Evolutionary conservation across 2,797 vertebrate genomes (phyloP).

Genomic region (Tokudaia tokunoshimensis): DNA sequence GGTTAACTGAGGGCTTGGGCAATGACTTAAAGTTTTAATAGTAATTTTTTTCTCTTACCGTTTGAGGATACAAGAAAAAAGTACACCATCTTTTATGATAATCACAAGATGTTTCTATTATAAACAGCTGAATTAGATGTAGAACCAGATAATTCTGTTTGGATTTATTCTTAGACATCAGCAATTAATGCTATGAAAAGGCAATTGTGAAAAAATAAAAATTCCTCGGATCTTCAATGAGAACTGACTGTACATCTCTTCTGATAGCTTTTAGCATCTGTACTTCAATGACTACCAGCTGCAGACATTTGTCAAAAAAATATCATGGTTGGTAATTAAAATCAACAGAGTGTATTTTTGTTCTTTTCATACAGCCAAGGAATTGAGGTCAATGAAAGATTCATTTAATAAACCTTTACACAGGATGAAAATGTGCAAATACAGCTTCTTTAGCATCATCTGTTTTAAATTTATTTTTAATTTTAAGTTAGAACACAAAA

Average conservation of each 20-base stretch:
- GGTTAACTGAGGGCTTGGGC: constrained; percentile 40
- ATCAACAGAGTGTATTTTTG: constrained; percentile 60
- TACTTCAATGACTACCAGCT: constrained; percentile 51
- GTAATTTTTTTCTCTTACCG: constrained; percentile 53
- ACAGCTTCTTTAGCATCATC: background rate
- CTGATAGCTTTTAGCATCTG: constrained; percentile 29
- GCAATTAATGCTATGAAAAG: constrained; percentile 79
- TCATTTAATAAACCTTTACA: constrained; percentile 70
- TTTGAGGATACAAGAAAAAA: constrained; percentile 56
- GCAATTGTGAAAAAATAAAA: constrained; percentile 60
- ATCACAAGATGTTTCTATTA: constrained; percentile 61
- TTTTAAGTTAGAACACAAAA: background rate
- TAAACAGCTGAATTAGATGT: constrained; percentile 70
- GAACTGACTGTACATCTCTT: background rate
- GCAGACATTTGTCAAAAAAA: constrained; percentile 34
- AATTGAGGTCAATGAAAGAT: constrained; percentile 61
- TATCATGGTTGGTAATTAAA: constrained; percentile 70
- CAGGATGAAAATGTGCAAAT: constrained; percentile 50
- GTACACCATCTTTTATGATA: constrained; percentile 49
- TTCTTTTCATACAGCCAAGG: constrained; percentile 63
- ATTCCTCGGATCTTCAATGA: background rate
- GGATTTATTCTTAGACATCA: constrained; percentile 72
- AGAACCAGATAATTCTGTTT: constrained; percentile 74
- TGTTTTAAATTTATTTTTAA: background rate
- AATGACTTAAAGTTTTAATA: constrained; percentile 69